Evolutionary conservation across 2,797 vertebrate genomes (phyloP).

Genomic region (Ctenosaura bakeri): DNA sequence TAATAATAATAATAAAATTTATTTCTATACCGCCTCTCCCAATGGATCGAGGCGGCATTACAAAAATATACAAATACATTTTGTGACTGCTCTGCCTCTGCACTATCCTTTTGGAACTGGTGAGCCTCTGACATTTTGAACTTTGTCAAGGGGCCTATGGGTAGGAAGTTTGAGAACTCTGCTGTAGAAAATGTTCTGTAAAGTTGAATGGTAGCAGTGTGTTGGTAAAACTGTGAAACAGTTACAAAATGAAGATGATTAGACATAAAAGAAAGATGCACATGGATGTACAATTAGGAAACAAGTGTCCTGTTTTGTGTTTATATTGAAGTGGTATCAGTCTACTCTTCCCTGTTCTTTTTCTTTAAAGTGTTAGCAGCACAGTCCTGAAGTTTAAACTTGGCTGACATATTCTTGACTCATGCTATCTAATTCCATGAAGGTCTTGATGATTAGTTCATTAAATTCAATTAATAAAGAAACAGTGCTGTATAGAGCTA

Average conservation of each 20-base stretch:
- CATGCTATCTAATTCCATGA: background rate
- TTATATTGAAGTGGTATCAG: slow-evolving; percentile 4
- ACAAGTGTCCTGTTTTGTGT: background rate
- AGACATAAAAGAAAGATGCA: background rate
- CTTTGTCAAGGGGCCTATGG: background rate
- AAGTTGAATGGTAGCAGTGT: background rate
- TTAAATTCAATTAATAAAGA: background rate
- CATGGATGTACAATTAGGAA: background rate
- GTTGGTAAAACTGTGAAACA: background rate
- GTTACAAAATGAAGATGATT: background rate
- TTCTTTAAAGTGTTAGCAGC: background rate
- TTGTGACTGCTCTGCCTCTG: background rate
- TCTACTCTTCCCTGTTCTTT: background rate
- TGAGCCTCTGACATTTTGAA: background rate
- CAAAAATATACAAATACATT: too few species aligned
- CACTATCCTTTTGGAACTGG: background rate
- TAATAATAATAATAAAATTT: too few species aligned
- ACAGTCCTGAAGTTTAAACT: background rate
- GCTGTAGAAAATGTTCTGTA: background rate
- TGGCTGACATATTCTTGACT: slow-evolving; percentile 1
- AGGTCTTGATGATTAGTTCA: background rate
- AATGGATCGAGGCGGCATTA: too few species aligned
- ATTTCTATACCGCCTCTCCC: too few species aligned
- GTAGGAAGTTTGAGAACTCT: background rate
- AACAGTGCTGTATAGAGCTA: too few species aligned